Percentiles rank a stretch among this genome's conserved stretches.
Conservation (phyloP, 2,888 invertebrate genomes). For the Nemotelus pantherinus region DNA sequence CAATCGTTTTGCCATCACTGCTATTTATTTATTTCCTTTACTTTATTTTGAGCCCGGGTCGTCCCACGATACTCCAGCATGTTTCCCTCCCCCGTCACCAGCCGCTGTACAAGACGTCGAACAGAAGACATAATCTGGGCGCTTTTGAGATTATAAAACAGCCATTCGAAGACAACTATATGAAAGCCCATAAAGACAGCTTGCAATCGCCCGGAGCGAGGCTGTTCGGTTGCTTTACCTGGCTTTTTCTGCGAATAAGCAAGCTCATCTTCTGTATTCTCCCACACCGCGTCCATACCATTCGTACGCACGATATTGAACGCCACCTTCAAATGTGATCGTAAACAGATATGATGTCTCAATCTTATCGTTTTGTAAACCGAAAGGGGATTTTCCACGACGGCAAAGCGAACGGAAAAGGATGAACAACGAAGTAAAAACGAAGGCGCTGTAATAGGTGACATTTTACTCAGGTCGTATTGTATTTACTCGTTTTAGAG, state of each 20-base stretch:
- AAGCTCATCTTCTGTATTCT: not conserved
- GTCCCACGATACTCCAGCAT: not conserved
- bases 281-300: not conserved
- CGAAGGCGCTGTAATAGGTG: constrained; percentile 34
- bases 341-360: constrained; percentile 41
- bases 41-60: not conserved
- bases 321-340: constrained; percentile 15
- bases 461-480: constrained; percentile 38
- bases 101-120: not conserved
- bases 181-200: constrained; percentile 41
- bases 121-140: constrained; percentile 25
- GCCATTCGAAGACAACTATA: constrained; percentile 29
- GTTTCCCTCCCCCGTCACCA: not conserved
- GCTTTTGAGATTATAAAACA: constrained; percentile 41
- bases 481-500: constrained; percentile 31
- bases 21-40: constrained; percentile 35
- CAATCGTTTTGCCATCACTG: constrained; percentile 41
- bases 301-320: constrained; percentile 28
- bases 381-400: not conserved
- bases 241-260: not conserved
- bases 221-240: constrained; percentile 11
- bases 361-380: constrained; percentile 2
- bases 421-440: not conserved
- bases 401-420: not conserved
- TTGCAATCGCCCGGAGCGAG: constrained; percentile 35